Percentiles rank a stretch among this genome's conserved stretches.
These are phyloP conservation scores for Poecilia velifera DNA, from an alignment of 2,797 vertebrate genomes.

Conservation along the genomic window DNA sequence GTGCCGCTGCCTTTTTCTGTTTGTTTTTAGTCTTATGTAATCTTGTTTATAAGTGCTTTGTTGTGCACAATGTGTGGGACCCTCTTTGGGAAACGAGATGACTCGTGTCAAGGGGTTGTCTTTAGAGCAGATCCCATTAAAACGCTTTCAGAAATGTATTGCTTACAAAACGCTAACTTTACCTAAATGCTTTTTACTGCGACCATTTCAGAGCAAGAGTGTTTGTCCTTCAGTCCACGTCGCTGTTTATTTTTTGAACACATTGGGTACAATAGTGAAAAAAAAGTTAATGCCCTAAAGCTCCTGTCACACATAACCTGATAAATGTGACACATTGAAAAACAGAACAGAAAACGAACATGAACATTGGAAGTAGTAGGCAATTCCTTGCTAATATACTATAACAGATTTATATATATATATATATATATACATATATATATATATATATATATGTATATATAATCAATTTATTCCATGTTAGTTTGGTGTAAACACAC, in stretches of 20 bases:
- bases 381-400: neutral
- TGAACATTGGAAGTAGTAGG: neutral
- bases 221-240: neutral
- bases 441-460: too few species aligned
- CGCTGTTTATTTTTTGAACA: neutral
- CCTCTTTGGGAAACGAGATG: neutral
- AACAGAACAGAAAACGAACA: neutral
- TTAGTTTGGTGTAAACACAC: neutral
- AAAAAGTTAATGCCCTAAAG: neutral
- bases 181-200: neutral
- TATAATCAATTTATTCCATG: neutral
- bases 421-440: too few species aligned
- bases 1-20: neutral
- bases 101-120: neutral
- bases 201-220: neutral
- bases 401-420: too few species aligned
- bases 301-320: neutral
- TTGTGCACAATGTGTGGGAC: neutral
- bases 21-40: neutral
- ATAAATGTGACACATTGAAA: neutral
- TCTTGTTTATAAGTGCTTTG: slow-evolving; percentile 4
- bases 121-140: neutral
- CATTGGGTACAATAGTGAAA: neutral
- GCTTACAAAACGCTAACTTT: neutral
- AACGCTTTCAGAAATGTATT: neutral